phyloP scores from a whole-genome alignment of 2,113 vertebrate genomes.

The Lipophrys pholis region DNA sequence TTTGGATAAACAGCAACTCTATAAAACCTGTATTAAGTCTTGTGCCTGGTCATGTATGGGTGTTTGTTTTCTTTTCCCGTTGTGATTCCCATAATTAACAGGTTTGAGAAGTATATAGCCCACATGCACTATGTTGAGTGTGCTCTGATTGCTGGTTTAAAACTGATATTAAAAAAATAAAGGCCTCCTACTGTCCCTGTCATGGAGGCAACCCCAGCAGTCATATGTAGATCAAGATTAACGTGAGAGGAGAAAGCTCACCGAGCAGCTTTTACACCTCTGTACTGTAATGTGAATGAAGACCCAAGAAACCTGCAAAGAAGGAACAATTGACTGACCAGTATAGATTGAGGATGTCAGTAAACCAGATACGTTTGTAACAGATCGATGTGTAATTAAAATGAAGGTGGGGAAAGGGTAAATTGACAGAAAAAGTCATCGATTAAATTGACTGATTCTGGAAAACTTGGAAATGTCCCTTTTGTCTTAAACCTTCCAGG shows the following conservation, averaged over 20 bases:
- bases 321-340: background rate
- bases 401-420: background rate
- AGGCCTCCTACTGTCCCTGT: too few relatives aligned
- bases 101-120: too few relatives aligned
- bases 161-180: too few relatives aligned
- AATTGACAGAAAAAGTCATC: background rate
- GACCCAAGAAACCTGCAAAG: background rate
- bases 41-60: too few relatives aligned
- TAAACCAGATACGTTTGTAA: background rate
- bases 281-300: background rate
- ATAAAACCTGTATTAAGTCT: too few relatives aligned
- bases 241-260: background rate
- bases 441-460: background rate
- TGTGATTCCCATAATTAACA: too few relatives aligned
- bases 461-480: background rate
- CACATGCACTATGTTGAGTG: too few relatives aligned
- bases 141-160: too few relatives aligned
- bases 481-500: background rate
- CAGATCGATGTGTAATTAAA: slow-evolving; percentile 2
- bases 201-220: too few relatives aligned
- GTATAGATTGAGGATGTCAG: background rate
- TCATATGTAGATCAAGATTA: too few relatives aligned
- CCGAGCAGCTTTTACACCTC: background rate
- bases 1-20: too few relatives aligned
- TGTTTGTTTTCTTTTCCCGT: too few relatives aligned